Evolutionary conservation across 53 echinoderm and acorn worm genomes (phyloP), one percentile per base, ranked within the genome.

Genomic region (Holothuria leucospilota): DNA sequence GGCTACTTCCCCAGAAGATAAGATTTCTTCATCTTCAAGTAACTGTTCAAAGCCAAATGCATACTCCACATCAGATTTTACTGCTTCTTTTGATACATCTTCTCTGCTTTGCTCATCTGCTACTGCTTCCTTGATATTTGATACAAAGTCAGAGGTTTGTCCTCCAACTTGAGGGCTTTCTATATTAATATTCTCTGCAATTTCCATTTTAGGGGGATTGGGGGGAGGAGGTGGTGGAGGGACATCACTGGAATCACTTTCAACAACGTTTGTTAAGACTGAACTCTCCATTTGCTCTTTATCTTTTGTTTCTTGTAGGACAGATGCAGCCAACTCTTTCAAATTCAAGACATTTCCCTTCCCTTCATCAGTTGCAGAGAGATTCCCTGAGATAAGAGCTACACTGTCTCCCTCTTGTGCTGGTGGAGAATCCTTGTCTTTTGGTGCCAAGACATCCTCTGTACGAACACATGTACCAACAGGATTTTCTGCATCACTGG

Each of bases 161-260:
- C 15, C n/a, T 77, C 38, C 77, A 46, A 13, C 51, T 29, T 77
- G 52, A 42, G 46, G 38, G 77, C 51, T 77, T 20, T 10, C 77
- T 42, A 29, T 53, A 42, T 51, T 59, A 40, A 30, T 18, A 41
- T 52, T 13, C 53, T 77, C 77, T 46, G 49, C 12, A 29, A 53
- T 46, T 56, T 56, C 56, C 8, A 18, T 18, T 56, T 56, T 56
- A 3, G 85, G 14, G 18, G 84, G 77, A 23, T 51, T 42, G 18
- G 67, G 42, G 18, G 78, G 85, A 16, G 89, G 77, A 7, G 89
- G 89, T 25, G 85, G 85, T 18, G 89, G 77, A 66, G 77, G 84
- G 21, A 1, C 16, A 18, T 18, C 5, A 56, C 56, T 56, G 56
- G 21, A 13, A 84, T 58, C 58, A 26, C 56, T 38, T 39, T 69